A percentile compares a stretch with the other conserved stretches of the same genome.
Conservation (phyloP, 2,797 vertebrate genomes). For the Paratrypauchen microcephalus region DNA sequence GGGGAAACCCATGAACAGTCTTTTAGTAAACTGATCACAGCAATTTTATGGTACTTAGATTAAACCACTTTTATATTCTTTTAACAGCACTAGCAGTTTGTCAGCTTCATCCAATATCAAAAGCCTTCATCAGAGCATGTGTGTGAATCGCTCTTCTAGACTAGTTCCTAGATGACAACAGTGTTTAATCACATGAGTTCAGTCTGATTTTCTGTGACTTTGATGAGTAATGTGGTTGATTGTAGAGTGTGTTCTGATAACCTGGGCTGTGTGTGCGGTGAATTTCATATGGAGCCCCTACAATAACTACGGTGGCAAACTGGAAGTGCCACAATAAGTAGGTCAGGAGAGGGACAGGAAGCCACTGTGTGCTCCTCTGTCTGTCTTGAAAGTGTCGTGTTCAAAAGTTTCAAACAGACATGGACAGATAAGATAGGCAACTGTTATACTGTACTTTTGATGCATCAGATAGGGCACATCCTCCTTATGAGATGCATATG, state of each 20-base stretch:
- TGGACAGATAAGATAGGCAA: constrained; percentile 1
- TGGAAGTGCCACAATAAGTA: constrained; percentile 43
- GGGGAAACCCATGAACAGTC: neutral
- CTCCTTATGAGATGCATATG: neutral
- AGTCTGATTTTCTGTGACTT: constrained; percentile 15
- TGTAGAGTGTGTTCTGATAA: constrained; percentile 29
- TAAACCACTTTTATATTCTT: neutral
- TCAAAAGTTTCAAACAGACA: constrained; percentile 33
- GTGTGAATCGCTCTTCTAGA: constrained; percentile 35
- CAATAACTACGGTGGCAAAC: constrained; percentile 35
- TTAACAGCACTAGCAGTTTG: constrained; percentile 1
- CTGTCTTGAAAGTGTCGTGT: constrained; percentile 37
- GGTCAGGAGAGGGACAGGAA: constrained; percentile 70
- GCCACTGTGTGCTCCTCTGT: constrained; percentile 51
- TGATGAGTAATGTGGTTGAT: constrained; percentile 42
- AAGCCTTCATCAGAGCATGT: constrained; percentile 48
- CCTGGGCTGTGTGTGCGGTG: constrained; percentile 35
- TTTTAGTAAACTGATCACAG: neutral
- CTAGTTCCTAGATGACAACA: constrained; percentile 42
- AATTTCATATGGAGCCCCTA: constrained; percentile 47
- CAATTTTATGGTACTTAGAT: neutral
- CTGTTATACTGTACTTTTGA: constrained; percentile 13
- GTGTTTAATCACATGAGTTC: constrained; percentile 16
- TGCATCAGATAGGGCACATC: constrained; percentile 13
- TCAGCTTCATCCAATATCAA: constrained; percentile 22